A percentile compares a stretch with the other conserved stretches of the same genome.
These are phyloP conservation scores for Drosophila erecta DNA, from an alignment of 1,140 invertebrate species.

Conservation along the genomic window DNA sequence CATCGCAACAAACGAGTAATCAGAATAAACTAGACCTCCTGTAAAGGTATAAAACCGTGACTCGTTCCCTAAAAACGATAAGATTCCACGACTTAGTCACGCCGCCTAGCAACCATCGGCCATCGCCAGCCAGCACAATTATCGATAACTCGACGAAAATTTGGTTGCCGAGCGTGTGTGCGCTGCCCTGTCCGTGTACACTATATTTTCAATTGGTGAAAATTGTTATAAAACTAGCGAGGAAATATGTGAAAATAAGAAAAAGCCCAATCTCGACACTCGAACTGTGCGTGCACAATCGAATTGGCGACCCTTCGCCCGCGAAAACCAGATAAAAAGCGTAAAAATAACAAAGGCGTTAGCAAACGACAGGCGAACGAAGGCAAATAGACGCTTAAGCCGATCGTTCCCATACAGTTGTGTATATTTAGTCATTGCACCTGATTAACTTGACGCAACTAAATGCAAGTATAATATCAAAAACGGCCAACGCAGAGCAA, in stretches of 20 bases:
- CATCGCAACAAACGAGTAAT: too few species aligned
- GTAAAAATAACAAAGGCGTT: conserved; percentile 70
- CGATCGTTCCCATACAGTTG: conserved; percentile 36
- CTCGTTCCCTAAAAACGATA: background rate
- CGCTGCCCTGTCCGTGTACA: conserved; percentile 57
- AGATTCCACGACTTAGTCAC: background rate
- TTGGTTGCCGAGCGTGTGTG: conserved; percentile 57
- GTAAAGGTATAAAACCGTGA: background rate
- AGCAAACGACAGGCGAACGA: conserved; percentile 38
- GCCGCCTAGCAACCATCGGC: conserved; percentile 14
- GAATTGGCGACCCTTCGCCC: conserved; percentile 15
- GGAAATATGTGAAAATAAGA: conserved; percentile 65
- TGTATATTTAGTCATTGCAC: conserved; percentile 40
- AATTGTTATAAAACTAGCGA: conserved; percentile 68
- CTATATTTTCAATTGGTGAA: conserved; percentile 60
- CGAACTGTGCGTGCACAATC: conserved; percentile 18
- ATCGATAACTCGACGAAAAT: conserved; percentile 58
- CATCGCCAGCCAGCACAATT: conserved; percentile 40
- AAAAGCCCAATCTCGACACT: conserved; percentile 10
- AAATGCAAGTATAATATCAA: conserved; percentile 45
- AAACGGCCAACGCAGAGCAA: conserved; percentile 57
- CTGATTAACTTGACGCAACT: conserved; percentile 47
- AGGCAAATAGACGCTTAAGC: conserved; percentile 44
- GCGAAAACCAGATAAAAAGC: conserved; percentile 34
- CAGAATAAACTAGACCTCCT: background rate